Evolutionary conservation across 2,888 invertebrate species (phyloP), one percentile per base, ranked within the genome.

Genomic region (Allacma fusca): DNA sequence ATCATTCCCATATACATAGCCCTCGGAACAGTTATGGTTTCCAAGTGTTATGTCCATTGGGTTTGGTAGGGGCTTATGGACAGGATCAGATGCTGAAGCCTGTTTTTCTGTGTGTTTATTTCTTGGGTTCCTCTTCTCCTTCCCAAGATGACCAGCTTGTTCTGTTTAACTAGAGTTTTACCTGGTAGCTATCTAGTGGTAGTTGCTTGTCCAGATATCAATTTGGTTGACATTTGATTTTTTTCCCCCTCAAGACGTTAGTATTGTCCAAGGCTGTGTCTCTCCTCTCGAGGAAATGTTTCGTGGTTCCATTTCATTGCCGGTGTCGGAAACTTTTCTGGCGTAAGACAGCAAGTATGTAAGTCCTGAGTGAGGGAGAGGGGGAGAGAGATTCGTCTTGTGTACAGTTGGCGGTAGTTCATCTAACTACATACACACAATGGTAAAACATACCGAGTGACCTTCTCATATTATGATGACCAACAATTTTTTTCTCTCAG

Each of bases 121-220:
- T 34, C 34, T 34, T n/a, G n/a, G n/a, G n/a, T n/a, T 34, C 34
- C 9, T 34, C 34, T 34, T 34, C 9, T 34, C 9, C 34, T 50
- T 50, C 50, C 19, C 16, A 9, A 50, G 50, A 50, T 50, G 50
- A 50, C 50, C 40, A 70, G 50, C 50, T 40, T 69, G 43, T 34
- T 69, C 21, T 69, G 23, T 43, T 43, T 43, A 21, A 21, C 43
- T 69, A 26, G 26, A n/a, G 12, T 28, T 65, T 65, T 28, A 65
- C 28, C 65, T 65, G 28, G 65, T 26, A 65, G 65, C 65, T 19
- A 21, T 21, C 43, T 13, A 23, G 65, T 23, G 24, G 26, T 62
- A 64, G 73, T 73, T 73, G 62, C 73, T 73, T 73, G 73, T 73
- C 73, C 62, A 73, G 73, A 64, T 73, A 29, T 73, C 73, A 73